phyloP scores from a whole-genome alignment of 1,140 invertebrate genomes.

The Meloidogyne floridensis region DNA sequence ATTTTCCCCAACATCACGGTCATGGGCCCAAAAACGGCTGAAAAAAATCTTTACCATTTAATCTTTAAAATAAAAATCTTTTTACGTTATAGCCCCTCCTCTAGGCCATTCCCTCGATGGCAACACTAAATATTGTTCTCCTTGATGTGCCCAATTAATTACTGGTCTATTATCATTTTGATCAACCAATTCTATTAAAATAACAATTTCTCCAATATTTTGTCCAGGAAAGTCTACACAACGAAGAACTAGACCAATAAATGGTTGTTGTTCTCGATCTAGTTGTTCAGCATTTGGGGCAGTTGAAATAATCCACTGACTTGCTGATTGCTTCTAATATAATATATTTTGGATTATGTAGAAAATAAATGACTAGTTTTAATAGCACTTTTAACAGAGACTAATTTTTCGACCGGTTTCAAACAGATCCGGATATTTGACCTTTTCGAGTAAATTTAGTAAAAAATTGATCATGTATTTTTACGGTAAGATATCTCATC shows the following conservation, averaged over 20 bases:
- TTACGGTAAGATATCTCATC: no score
- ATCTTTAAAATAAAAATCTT: background rate
- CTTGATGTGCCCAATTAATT: conserved; percentile 23
- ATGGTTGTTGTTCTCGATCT: conserved; percentile 34
- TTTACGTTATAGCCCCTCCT: conserved; percentile 20
- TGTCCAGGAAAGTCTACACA: conserved; percentile 47
- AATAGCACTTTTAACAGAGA: no score
- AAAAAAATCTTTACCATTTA: background rate
- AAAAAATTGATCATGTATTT: no score
- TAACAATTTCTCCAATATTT: conserved; percentile 31
- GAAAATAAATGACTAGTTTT: conserved; percentile 5
- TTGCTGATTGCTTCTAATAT: background rate
- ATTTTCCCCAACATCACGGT: conserved; percentile 42
- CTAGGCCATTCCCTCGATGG: conserved; percentile 42
- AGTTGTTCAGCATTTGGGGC: conserved; percentile 24
- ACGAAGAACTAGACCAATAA: conserved; percentile 27
- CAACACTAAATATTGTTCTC: conserved; percentile 16
- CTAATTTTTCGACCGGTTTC: no score
- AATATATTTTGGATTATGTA: background rate
- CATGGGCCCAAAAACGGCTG: conserved; percentile 31
- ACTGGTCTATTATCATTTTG: conserved; percentile 46
- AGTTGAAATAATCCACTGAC: conserved; percentile 24
- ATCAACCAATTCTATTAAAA: conserved; percentile 37
- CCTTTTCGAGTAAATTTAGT: background rate
- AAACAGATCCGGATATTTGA: no score